phyloP scores from a whole-genome alignment of 2,888 invertebrate genomes.

The Zaprionus bogoriensis region DNA sequence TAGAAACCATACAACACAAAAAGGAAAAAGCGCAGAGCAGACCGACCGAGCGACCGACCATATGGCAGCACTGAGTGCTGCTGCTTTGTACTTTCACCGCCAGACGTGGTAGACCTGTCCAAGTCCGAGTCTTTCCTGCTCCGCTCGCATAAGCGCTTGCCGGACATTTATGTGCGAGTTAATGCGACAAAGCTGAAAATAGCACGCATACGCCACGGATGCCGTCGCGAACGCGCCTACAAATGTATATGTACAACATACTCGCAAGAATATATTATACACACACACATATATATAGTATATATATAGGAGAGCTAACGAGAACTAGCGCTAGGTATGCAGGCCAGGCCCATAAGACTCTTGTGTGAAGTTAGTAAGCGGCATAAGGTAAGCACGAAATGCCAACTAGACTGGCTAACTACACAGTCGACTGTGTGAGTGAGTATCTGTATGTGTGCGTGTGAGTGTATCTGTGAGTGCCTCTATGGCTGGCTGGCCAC shows the following conservation, averaged over 20 bases:
- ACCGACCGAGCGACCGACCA: constrained; percentile 16
- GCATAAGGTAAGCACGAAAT: constrained; percentile 75
- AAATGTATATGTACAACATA: constrained; percentile 37
- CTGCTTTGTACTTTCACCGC: constrained; percentile 41
- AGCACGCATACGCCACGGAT: constrained; percentile 78
- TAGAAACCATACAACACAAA: constrained; percentile 39
- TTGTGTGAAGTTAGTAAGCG: constrained; percentile 71
- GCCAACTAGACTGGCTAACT: constrained; percentile 74
- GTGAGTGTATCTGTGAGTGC: constrained; percentile 40
- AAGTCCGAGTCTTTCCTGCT: constrained; percentile 44
- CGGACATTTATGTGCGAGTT: constrained; percentile 42
- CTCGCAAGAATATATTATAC: constrained; percentile 1
- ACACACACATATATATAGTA: neutral
- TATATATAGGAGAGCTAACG: neutral
- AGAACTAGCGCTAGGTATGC: constrained; percentile 49
- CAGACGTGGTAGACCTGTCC: no score
- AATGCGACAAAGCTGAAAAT: constrained; percentile 69
- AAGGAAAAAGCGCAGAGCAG: constrained; percentile 21
- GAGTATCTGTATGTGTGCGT: constrained; percentile 10
- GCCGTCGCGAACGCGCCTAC: constrained; percentile 50
- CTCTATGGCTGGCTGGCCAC: constrained; percentile 75
- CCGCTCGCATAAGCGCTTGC: constrained; percentile 8
- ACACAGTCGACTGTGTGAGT: constrained; percentile 22
- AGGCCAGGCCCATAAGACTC: constrained; percentile 44
- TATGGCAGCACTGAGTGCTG: constrained; percentile 31